These are phyloP conservation scores for Meiosimyza platycephala DNA, from an alignment of 2,888 invertebrate genomes.

Conservation along the genomic window DNA sequence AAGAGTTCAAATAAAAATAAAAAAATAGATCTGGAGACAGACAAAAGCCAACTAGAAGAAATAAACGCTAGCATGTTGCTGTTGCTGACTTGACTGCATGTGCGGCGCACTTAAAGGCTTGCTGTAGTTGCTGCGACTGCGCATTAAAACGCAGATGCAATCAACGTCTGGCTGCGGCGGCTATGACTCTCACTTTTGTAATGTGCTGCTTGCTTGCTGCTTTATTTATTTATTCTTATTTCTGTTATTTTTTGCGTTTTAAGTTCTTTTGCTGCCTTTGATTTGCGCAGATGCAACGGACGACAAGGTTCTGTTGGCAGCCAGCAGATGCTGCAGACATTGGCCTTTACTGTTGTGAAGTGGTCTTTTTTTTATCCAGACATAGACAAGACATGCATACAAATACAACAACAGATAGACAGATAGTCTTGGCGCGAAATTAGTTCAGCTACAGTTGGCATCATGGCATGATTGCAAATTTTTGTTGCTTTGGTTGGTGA, in stretches of 20 bases:
- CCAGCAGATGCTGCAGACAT: no score
- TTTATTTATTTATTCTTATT: background rate
- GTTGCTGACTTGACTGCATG: background rate
- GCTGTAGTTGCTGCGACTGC: background rate
- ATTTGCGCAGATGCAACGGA: constrained; percentile 12
- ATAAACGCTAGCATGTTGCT: no score
- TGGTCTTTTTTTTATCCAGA: no score
- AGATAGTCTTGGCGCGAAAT: background rate
- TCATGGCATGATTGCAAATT: constrained; percentile 12
- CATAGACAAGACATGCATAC: background rate
- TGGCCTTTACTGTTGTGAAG: no score
- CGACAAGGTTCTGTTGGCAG: background rate
- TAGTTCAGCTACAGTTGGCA: constrained; percentile 20
- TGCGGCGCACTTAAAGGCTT: background rate
- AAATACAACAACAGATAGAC: constrained; percentile 4
- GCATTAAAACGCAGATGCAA: background rate
- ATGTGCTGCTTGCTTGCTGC: no score
- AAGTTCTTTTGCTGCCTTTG: background rate
- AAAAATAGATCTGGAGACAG: constrained; percentile 1
- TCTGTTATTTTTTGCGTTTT: background rate
- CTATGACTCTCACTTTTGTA: constrained; percentile 18
- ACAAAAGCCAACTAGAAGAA: background rate
- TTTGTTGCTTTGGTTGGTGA: background rate
- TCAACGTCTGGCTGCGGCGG: background rate
- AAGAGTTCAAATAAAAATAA: background rate